Evolutionary conservation across 1,140 invertebrate genomes (phyloP).

Genomic region (Thaumatotibia leucotreta): DNA sequence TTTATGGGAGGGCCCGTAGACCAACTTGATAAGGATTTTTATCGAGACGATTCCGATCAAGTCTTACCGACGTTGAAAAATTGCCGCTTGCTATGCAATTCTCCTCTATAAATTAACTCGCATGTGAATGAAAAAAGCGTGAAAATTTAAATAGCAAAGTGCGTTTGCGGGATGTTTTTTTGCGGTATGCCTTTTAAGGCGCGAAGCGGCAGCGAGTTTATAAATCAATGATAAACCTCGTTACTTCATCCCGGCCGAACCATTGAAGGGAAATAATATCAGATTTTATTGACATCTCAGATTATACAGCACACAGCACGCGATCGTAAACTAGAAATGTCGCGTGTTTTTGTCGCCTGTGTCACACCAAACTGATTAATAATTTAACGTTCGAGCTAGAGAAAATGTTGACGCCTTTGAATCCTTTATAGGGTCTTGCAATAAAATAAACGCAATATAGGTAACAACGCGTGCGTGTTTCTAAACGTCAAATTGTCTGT

Average conservation of each 20-base stretch:
- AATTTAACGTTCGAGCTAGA: background rate
- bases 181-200: background rate
- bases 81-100: background rate
- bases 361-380: background rate
- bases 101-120: background rate
- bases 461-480: no score
- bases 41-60: slow-evolving; percentile 26
- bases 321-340: background rate
- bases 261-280: slow-evolving; percentile 6
- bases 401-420: background rate
- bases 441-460: background rate
- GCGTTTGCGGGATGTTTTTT: background rate
- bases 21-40: slow-evolving; percentile 33
- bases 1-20: slow-evolving; percentile 32
- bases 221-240: slow-evolving; percentile 8
- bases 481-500: no score
- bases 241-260: background rate
- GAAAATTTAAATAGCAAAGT: background rate
- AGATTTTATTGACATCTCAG: slow-evolving; percentile 1
- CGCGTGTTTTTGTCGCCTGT: background rate
- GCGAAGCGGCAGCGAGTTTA: background rate
- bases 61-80: slow-evolving; percentile 1
- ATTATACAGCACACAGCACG: background rate
- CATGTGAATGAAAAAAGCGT: background rate
- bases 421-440: background rate